Conservation (phyloP, 2,888 invertebrate genomes). For the Pollenia angustigena region DNA sequence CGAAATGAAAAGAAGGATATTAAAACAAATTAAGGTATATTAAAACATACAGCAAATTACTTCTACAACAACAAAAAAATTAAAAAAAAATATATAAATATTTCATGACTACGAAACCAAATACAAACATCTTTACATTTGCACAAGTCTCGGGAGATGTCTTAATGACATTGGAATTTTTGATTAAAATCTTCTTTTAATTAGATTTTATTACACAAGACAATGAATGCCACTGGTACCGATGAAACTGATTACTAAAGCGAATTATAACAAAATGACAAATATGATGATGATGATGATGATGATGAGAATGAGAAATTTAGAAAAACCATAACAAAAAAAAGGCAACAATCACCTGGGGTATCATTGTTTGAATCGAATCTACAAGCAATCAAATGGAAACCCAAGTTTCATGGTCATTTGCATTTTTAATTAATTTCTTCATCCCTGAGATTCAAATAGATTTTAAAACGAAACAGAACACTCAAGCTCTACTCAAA, state of each 20-base stretch:
- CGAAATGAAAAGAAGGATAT: background rate
- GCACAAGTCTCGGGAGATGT: constrained; percentile 30
- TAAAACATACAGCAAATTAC: background rate
- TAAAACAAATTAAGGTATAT: constrained; percentile 14
- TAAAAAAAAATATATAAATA: background rate
- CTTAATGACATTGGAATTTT: constrained; percentile 66
- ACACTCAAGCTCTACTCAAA: constrained; percentile 37
- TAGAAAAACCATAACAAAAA: constrained; percentile 24
- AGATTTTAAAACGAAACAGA: constrained; percentile 18
- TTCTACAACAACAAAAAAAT: background rate
- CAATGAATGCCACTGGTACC: constrained; percentile 40
- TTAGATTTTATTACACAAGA: constrained; percentile 61
- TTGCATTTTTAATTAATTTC: constrained; percentile 68
- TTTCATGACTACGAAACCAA: background rate
- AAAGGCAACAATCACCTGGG: constrained; percentile 52
- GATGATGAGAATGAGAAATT: constrained; percentile 58
- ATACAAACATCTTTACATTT: background rate
- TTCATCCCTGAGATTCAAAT: background rate
- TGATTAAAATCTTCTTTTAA: constrained; percentile 66
- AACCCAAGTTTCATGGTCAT: constrained; percentile 59
- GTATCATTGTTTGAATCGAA: constrained; percentile 43
- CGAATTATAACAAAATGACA: constrained; percentile 10
- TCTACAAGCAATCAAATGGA: constrained; percentile 30
- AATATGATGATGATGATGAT: constrained; percentile 36
- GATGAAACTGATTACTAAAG: constrained; percentile 42